A percentile compares a stretch with the other conserved stretches of the same genome.
Conservation (phyloP, 2,113 vertebrate genomes). For the human (Homo sapiens) region GRCh38 chr11:9789001-9789500, state of each 20-base stretch:
- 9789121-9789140: constrained; percentile 95
- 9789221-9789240: constrained; percentile 83
- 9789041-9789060: neutral
- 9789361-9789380: constrained; percentile 28
- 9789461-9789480: constrained; percentile 14
- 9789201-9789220: constrained; percentile 82
- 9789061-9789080: no score
- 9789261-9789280: constrained; percentile 93
- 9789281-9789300: constrained; percentile 97
- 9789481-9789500: constrained; percentile 29
- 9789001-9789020: neutral
- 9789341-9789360: constrained; percentile 82
- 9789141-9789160: constrained; percentile 91
- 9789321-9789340: constrained; percentile 91
- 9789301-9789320: constrained; percentile 95
- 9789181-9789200: constrained; percentile 84
- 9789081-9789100: neutral
- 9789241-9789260: constrained; percentile 92
- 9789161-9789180: constrained; percentile 97
- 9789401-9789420: neutral
- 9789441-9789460: constrained; percentile 5
- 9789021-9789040: neutral
- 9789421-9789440: neutral
- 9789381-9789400: neutral
- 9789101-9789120: constrained; percentile 92